Conservation (phyloP, 2,888 invertebrate species). For the Teleiodes luculella region DNA sequence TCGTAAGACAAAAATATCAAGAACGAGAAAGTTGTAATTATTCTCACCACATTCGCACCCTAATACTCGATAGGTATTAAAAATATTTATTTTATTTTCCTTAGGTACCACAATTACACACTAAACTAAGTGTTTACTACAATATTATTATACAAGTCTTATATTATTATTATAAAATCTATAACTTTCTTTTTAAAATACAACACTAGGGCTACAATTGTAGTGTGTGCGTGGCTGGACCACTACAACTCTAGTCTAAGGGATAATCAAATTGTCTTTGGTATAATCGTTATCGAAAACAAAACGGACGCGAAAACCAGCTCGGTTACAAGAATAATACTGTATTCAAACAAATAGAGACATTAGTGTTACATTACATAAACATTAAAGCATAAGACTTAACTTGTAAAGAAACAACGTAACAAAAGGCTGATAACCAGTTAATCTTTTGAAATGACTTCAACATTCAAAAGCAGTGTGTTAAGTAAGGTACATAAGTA, state of each 20-base stretch:
- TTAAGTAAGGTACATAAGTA: not conserved
- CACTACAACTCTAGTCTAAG: slow-evolving; percentile 56
- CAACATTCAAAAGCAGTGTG: not conserved
- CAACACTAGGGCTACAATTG: slow-evolving; percentile 53
- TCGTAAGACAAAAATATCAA: not conserved
- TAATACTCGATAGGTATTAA: slow-evolving; percentile 73
- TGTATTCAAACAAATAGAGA: slow-evolving; percentile 52
- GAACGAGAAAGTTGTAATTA: not conserved
- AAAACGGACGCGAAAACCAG: slow-evolving; percentile 52
- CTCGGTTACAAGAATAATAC: slow-evolving; percentile 62
- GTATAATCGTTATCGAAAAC: slow-evolving; percentile 73
- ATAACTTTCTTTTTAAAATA: slow-evolving; percentile 61
- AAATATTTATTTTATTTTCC: slow-evolving; percentile 60
- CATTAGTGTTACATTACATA: slow-evolving; percentile 50
- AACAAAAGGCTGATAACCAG: slow-evolving; percentile 54
- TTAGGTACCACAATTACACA: slow-evolving; percentile 47
- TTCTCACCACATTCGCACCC: slow-evolving; percentile 25
- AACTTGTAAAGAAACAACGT: slow-evolving; percentile 62
- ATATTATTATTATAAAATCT: slow-evolving; percentile 59
- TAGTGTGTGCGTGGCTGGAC: slow-evolving; percentile 37
- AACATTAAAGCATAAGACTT: slow-evolving; percentile 56
- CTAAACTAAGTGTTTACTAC: slow-evolving; percentile 44
- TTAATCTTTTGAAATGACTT: not conserved
- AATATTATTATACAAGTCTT: slow-evolving; percentile 72
- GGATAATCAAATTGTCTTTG: slow-evolving; percentile 77